Conservation (phyloP, 2,888 invertebrate species). For the Drosophila cracens region DNA sequence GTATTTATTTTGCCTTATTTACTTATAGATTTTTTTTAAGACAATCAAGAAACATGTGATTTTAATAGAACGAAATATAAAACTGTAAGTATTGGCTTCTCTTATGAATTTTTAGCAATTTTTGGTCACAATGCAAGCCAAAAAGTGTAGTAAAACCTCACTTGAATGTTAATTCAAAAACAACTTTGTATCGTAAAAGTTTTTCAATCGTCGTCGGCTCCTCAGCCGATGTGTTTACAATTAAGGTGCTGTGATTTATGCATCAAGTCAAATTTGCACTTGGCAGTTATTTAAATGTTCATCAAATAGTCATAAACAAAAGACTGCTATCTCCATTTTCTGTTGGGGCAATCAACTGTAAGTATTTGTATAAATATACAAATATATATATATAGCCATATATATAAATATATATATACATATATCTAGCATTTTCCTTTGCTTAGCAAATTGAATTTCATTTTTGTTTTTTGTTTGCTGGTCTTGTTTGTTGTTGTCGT, state of each 20-base stretch:
- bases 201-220: background rate
- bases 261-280: conserved; percentile 29
- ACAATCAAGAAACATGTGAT: no score
- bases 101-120: no score
- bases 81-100: no score
- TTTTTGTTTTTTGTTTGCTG: background rate
- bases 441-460: conserved; percentile 24
- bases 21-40: no score
- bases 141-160: background rate
- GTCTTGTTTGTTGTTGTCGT: background rate
- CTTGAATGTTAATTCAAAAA: background rate
- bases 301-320: conserved; percentile 23
- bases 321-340: background rate
- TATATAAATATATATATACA: background rate
- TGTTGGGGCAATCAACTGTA: background rate
- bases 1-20: no score
- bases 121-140: no score
- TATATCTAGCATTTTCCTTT: conserved; percentile 6
- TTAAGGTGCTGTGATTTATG: conserved; percentile 32
- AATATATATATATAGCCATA: background rate
- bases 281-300: conserved; percentile 28
- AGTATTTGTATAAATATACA: background rate
- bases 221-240: conserved; percentile 12
- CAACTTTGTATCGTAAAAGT: background rate
- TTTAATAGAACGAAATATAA: no score